phyloP scores from a whole-genome alignment of 2,113 vertebrate genomes.

The Esox niger region DNA sequence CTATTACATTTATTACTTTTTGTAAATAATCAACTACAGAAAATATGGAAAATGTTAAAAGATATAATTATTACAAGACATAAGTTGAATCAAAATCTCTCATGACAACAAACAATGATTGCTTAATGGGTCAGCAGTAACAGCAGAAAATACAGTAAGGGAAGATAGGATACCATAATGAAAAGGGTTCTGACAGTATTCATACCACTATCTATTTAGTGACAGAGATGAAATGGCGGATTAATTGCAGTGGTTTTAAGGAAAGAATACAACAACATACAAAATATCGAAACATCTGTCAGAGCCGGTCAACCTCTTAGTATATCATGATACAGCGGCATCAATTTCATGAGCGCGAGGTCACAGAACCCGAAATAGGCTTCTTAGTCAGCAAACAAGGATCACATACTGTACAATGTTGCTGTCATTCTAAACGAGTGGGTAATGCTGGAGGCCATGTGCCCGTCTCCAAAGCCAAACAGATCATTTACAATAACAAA shows the following conservation, averaged over 20 bases:
- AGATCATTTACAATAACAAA: background rate
- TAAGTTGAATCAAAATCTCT: background rate
- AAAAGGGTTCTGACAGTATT: conserved; percentile 31
- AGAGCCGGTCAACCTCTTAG: conserved; percentile 4
- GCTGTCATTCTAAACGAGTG: background rate
- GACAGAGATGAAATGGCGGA: conserved; percentile 40
- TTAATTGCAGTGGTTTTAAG: conserved; percentile 49
- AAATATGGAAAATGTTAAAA: background rate
- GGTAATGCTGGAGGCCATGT: background rate
- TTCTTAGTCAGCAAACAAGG: conserved; percentile 8
- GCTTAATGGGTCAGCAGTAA: background rate
- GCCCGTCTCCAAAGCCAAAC: too few species aligned
- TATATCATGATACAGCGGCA: conserved; percentile 42
- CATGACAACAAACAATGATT: conserved; percentile 2
- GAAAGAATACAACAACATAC: conserved; percentile 42
- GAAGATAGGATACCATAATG: conserved; percentile 19
- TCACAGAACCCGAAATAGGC: conserved; percentile 61
- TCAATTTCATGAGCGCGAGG: conserved; percentile 32
- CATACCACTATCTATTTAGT: conserved; percentile 39
- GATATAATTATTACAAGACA: background rate
- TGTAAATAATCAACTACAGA: too few species aligned
- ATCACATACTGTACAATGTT: background rate
- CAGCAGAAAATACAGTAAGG: background rate
- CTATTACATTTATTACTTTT: too few species aligned
- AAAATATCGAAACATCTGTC: conserved; percentile 35